Evolutionary conservation across 2,797 vertebrate species (phyloP).

Genomic region (Glyptemys insculpta): DNA sequence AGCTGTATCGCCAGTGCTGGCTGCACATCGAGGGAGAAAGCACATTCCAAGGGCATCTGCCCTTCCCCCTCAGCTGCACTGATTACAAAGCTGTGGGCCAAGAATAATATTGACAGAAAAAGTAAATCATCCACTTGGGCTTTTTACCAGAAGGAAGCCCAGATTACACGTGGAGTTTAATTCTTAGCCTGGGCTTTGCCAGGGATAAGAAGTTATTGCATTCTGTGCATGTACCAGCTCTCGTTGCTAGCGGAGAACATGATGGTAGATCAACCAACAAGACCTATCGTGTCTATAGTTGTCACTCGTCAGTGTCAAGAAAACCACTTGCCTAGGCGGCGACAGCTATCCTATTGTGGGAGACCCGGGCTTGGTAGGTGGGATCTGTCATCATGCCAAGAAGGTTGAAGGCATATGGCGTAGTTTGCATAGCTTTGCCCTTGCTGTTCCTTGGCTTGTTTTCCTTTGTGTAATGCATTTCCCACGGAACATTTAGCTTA

Average conservation of each 20-base stretch:
- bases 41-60: conserved; percentile 9
- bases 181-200: background rate
- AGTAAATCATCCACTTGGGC: background rate
- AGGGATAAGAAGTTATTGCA: conserved; percentile 1
- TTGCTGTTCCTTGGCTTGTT: background rate
- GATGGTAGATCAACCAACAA: rapidly evolving
- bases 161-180: conserved; percentile 6
- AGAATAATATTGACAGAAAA: conserved; percentile 45
- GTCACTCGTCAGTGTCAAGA: rapidly evolving
- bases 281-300: rapidly evolving
- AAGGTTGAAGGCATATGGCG: background rate
- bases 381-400: rapidly evolving
- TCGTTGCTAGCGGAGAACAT: background rate
- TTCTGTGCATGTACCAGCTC: background rate
- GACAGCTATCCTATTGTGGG: rapidly evolving
- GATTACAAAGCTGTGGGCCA: conserved; percentile 25
- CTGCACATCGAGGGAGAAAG: background rate
- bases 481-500: rapidly evolving
- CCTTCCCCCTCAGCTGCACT: background rate
- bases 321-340: rapidly evolving
- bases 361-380: rapidly evolving
- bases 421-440: rapidly evolving
- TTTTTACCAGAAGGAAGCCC: conserved; percentile 37
- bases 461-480: background rate
- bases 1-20: background rate